Evolutionary conservation across 64 coral and sea anemone genomes (phyloP).

Genomic region (Dendronephthya gigantea): DNA sequence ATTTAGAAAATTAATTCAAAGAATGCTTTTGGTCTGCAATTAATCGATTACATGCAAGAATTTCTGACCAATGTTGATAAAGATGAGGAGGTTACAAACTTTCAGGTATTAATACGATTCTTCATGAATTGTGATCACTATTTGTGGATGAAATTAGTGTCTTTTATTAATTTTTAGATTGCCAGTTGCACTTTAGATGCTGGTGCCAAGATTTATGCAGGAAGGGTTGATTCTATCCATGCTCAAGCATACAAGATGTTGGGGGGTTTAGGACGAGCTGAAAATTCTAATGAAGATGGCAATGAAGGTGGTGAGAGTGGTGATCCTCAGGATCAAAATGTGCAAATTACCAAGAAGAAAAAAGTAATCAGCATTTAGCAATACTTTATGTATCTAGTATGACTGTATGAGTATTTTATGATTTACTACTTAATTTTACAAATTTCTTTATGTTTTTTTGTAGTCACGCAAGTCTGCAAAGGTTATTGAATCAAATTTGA

Average conservation of each 20-base stretch:
- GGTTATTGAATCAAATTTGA: slow-evolving; percentile 73
- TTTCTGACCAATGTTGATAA: slow-evolving; percentile 51
- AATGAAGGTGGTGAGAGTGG: background rate
- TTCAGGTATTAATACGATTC: slow-evolving; percentile 53
- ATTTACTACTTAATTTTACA: background rate
- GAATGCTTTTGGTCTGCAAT: slow-evolving; percentile 85
- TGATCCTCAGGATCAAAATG: background rate
- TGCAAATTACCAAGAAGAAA: background rate
- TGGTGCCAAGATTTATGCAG: slow-evolving; percentile 96
- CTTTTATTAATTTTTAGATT: slow-evolving; percentile 34
- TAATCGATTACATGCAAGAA: slow-evolving; percentile 99
- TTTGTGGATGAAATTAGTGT: background rate
- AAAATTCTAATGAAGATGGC: slow-evolving; percentile 32
- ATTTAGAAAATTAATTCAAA: slow-evolving; percentile 96
- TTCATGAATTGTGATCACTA: too few species aligned
- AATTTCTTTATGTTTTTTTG: background rate
- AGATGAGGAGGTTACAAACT: slow-evolving; percentile 89
- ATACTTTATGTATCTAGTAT: background rate
- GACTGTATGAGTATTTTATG: background rate
- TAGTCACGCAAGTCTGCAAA: slow-evolving; percentile 39
- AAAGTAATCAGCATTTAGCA: background rate
- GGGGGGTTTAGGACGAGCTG: slow-evolving; percentile 77
- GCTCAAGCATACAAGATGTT: slow-evolving; percentile 91
- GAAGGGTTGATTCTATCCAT: slow-evolving; percentile 88
- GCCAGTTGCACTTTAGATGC: slow-evolving; percentile 91